A percentile compares a stretch with the other conserved stretches of the same genome.
Conservation (phyloP, 2,113 vertebrate species). For the Panurus biarmicus region DNA sequence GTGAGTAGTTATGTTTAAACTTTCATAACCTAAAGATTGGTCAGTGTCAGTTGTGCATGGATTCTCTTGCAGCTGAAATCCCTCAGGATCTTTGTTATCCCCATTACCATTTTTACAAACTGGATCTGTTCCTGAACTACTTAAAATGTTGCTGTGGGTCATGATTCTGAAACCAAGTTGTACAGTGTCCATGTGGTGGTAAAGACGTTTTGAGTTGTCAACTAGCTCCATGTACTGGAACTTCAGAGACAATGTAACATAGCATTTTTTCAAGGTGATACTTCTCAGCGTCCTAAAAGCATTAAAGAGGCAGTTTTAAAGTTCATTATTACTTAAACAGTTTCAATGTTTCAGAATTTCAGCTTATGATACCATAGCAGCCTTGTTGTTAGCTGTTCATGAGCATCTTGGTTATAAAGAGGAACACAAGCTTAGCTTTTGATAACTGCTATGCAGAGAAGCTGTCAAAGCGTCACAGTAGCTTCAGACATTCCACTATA, state of each 20-base stretch:
- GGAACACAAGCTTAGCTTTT: not conserved
- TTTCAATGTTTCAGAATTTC: not conserved
- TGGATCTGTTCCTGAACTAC: not conserved
- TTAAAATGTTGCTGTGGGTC: not conserved
- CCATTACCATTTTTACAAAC: not conserved
- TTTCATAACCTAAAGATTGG: not conserved
- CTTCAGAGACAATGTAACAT: not conserved
- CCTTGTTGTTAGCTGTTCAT: not conserved
- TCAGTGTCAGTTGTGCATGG: not conserved
- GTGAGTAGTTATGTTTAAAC: not conserved
- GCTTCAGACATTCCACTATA: not conserved
- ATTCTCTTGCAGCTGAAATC: not conserved
- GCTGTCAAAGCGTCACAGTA: not conserved
- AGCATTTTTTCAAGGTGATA: not conserved
- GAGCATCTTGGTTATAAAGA: not conserved
- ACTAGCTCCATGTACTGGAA: rapidly evolving
- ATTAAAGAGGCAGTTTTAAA: not conserved
- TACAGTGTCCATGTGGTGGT: not conserved
- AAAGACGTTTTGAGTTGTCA: not conserved
- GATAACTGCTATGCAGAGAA: not conserved
- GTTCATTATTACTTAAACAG: not conserved
- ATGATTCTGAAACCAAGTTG: not conserved
- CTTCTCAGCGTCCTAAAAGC: not conserved
- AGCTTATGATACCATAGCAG: rapidly evolving
- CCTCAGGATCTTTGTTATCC: not conserved